These are phyloP conservation scores for Drosophila nr. fundita DNA, from an alignment of 2,888 invertebrate species.

Conservation along the genomic window DNA sequence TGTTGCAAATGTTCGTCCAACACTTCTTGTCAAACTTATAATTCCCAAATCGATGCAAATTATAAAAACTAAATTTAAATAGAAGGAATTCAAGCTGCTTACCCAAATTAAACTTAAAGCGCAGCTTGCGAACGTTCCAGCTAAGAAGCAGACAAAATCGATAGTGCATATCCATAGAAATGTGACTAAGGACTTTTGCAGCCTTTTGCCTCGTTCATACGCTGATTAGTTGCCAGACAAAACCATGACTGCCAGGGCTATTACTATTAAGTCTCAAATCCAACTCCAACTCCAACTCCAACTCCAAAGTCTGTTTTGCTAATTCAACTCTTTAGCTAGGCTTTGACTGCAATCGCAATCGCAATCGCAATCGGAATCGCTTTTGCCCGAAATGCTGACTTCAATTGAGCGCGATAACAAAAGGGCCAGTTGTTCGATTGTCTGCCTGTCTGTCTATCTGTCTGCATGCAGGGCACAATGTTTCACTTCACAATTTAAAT, in stretches of 20 bases:
- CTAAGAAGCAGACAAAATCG: constrained; percentile 20
- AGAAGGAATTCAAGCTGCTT: background rate
- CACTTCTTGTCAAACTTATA: background rate
- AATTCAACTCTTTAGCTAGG: background rate
- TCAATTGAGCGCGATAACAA: constrained; percentile 57
- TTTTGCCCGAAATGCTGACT: constrained; percentile 37
- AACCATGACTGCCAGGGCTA: background rate
- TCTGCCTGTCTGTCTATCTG: background rate
- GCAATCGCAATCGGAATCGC: background rate
- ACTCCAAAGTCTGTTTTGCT: background rate
- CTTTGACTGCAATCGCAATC: constrained; percentile 18
- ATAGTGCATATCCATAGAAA: constrained; percentile 32
- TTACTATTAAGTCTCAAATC: background rate
- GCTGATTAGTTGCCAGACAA: constrained; percentile 37
- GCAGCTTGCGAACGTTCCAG: background rate
- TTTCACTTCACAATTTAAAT: constrained; percentile 35
- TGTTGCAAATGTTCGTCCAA: background rate
- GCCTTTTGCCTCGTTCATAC: constrained; percentile 5
- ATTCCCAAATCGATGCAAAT: background rate
- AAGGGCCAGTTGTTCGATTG: constrained; percentile 43
- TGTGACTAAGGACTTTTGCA: constrained; percentile 12
- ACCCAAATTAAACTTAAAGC: background rate
- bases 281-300: background rate
- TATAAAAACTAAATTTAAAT: background rate
- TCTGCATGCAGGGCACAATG: constrained; percentile 13